Base-by-base conservation (phyloP, 2,888 invertebrate species). In the Arrhopalites spinosus region DNA sequence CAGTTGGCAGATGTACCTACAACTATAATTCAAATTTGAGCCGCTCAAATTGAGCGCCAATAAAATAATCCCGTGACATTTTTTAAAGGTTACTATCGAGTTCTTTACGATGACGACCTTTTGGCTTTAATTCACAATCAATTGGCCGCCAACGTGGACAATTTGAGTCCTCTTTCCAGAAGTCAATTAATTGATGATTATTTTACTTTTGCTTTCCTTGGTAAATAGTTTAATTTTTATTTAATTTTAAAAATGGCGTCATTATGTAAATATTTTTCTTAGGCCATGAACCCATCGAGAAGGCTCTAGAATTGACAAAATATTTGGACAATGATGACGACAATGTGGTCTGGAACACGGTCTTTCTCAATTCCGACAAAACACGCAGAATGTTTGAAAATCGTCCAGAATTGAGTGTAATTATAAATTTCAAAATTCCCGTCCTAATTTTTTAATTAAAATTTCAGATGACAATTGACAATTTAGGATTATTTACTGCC, bases 171-270 rank as follows among this genome's bases (percentile, higher is more conserved):
- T 15, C 76, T 78, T 15, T 77, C 78, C 13, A 75, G 81, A 47
- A 79, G 78, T 73, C 80, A 81, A 67, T 59, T 81, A 5, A 36
- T 81, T 15, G 81, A 81, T 63, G 81, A 81, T 61, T 81, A 81
- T 74, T 81, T 81, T 69, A 81, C 77, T 23, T 50, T 17, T 50
- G n/a, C 15, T n/a, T 50, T n/a, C n/a, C n/a, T n/a, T n/a, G n/a
- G n/a, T n/a, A n/a, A 50, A 50, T n/a, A 50, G 2, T n/a, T n/a
- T 50, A 50, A 50, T 15, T n/a, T 50, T 15, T n/a, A 50, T 2
- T n/a, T 15, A n/a, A 17, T 50, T 13, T 50, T n/a, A 5, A 50
- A 15, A 17, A 45, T 11, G 2, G 15, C n/a, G n/a, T 50, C 50
- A n/a, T 15, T 5, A 50, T 50, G 3, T 15, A n/a, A 50, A n/a